Conservation (phyloP, 2,797 vertebrate genomes). For the Carapus acus region DNA sequence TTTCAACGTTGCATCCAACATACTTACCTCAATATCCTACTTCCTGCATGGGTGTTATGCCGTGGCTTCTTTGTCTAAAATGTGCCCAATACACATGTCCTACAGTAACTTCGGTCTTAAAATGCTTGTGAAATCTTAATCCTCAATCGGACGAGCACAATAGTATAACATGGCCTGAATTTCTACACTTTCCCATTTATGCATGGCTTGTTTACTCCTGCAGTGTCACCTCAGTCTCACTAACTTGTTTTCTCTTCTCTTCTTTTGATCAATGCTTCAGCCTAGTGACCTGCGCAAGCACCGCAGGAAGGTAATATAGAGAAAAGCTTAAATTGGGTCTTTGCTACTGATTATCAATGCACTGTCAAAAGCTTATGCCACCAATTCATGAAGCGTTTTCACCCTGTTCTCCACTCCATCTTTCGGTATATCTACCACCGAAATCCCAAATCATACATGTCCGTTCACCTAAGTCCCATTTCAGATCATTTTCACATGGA, state of each 20-base stretch:
- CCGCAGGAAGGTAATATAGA: slow-evolving; percentile 94
- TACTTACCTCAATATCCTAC: slow-evolving; percentile 3
- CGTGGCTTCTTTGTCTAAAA: slow-evolving; percentile 26
- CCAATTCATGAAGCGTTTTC: not conserved
- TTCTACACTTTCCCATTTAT: slow-evolving; percentile 25
- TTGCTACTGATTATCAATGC: not conserved
- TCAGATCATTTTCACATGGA: too few species aligned
- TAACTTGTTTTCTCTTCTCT: slow-evolving; percentile 62
- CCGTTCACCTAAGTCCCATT: too few species aligned
- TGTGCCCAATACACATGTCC: too few species aligned
- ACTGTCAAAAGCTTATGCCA: not conserved
- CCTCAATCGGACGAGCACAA: slow-evolving; percentile 4
- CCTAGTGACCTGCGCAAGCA: slow-evolving; percentile 99
- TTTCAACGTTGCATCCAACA: slow-evolving; percentile 39
- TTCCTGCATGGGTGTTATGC: slow-evolving; percentile 28
- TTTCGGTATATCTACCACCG: too few species aligned
- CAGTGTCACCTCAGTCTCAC: slow-evolving; percentile 47
- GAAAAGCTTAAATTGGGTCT: slow-evolving; percentile 20
- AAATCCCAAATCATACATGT: too few species aligned
- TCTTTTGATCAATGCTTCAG: slow-evolving; percentile 84
- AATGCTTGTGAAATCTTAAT: too few species aligned
- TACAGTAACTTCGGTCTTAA: too few species aligned
- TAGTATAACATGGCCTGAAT: slow-evolving; percentile 13
- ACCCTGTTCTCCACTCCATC: not conserved
- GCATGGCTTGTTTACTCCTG: slow-evolving; percentile 44